Evolutionary conservation across 2,797 vertebrate genomes (phyloP).

Genomic region (Pipistrellus kuhlii): DNA sequence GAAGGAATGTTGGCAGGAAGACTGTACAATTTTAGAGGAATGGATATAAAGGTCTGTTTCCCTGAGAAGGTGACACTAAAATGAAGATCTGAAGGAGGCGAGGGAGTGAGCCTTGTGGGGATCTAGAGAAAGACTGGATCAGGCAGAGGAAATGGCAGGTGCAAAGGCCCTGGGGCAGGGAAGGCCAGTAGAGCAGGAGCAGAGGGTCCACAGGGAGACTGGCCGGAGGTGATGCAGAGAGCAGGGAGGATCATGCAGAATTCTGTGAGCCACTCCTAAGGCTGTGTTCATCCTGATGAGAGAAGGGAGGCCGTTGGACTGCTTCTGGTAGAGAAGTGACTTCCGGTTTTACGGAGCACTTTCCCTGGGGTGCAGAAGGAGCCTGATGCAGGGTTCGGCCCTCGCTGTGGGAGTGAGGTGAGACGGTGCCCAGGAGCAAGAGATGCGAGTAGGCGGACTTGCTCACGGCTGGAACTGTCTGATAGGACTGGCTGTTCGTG

Average conservation of each 20-base stretch:
- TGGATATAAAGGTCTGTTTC: background rate
- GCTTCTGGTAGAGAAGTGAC: background rate
- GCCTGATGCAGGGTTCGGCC: background rate
- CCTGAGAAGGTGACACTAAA: background rate
- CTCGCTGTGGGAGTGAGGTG: background rate
- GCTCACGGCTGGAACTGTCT: background rate
- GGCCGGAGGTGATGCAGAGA: background rate
- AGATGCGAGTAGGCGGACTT: background rate
- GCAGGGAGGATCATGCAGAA: rapidly evolving
- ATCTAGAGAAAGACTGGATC: background rate
- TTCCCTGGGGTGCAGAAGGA: background rate
- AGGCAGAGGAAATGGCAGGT: background rate
- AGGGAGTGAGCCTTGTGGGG: background rate
- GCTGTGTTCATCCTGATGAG: background rate
- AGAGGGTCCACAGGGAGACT: background rate
- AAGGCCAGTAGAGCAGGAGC: background rate
- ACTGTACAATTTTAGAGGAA: background rate
- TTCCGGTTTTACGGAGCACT: background rate
- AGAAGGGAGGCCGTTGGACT: background rate
- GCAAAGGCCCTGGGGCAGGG: background rate
- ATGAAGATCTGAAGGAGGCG: background rate
- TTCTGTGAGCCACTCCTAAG: background rate
- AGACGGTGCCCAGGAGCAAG: background rate
- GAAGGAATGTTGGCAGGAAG: background rate
- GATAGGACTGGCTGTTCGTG: background rate